Base-by-base conservation (phyloP, 2,888 invertebrate genomes). In the Charanyca ferruginea region DNA sequence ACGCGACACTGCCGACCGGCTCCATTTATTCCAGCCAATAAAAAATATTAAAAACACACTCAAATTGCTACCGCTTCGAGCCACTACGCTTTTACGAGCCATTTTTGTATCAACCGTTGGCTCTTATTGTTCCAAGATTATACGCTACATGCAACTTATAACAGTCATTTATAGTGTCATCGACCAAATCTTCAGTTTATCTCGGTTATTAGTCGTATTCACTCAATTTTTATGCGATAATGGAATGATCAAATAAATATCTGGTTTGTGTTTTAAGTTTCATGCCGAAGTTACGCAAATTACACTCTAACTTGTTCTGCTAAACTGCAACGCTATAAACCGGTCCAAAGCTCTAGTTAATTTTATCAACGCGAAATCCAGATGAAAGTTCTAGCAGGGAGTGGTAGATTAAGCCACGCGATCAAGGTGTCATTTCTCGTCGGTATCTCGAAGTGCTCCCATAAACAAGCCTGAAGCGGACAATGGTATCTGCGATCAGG, bases 401-500 rank as follows among this genome's bases (percentile, higher is more conserved):
- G 78, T 76, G 83, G 74, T 79, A 85, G 89, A 90, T 90, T 85
- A 83, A 85, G 82, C 87, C 87, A 85, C 86, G 89, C 88, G 88
- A 90, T 87, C 84, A 80, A 87, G 85, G 90, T 91, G 93, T 93
- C 91, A 90, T 91, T 92, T 88, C 84, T 83, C 83, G 83, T 77
- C 80, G 86, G 85, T 91, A 92, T 90, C 91, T 86, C 81, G 77
- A 83, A 89, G 87, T 89, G 90, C 89, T 88, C 87, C 87, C 89
- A 91, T 93, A 93, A 93, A 93, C 90, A 89, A 91, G 92, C 90
- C 90, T 83, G 83, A 79, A 89, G 91, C 90, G 87, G 89, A 92
- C 92, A 93, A 93, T 91, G 85, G 90, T 92, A 94, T 94, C 93
- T 91, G 87, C 87, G 87, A 94, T 93, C 94, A 81, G 89, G 91